Base-by-base conservation (phyloP, 2,888 invertebrate genomes). In the Agrilus biguttatus region DNA sequence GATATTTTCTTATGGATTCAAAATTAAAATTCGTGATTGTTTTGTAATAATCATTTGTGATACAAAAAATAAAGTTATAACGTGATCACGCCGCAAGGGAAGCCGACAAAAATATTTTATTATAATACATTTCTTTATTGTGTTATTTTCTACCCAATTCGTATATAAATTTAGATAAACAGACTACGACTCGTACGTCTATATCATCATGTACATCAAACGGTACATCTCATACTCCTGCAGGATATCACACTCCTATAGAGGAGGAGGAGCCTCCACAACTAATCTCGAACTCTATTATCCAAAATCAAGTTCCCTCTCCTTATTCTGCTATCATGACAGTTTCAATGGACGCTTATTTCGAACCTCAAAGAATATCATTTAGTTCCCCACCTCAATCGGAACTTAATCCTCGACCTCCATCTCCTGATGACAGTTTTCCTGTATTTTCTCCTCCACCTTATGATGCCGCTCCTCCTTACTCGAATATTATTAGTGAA, bases 371-470 rank as follows among this genome's bases (percentile, higher is more conserved):
- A 21, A 74, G 86, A 39, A 80, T 89, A 53, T 88, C 87, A 0
- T 80, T 87, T 63, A 79, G 80, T 54, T 84, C 85, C 7, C 83
- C 85, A 10, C 79, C 84, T 4, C 75, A 78, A 52, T 83, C 84
- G 42, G 84, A 84, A 49, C 65, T 82, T 37, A 71, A 77, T 51
- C 74, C 76, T 14, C 73, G 80, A 21, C 75, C 76, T 19, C 74
- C 75, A 12, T 80, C 80, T 43, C 80, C 81, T n/a, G 83, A 83
- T 53, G 88, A 86, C 51, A 84, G 84, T 48, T 86, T 83, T 58
- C 86, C 86, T 4, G 86, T 88, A 37, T 88, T 88, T 67, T 84
- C 87, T 4, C 86, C 88, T 17, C 83, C 86, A 28, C 83, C 85
- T 0, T 80, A 75, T 53, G 72, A 72, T 42, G 63, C 58, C 19